Evolutionary conservation across 2,888 invertebrate genomes (phyloP), one percentile per base, ranked within the genome.

Genomic region (Drosophila longiperda): DNA sequence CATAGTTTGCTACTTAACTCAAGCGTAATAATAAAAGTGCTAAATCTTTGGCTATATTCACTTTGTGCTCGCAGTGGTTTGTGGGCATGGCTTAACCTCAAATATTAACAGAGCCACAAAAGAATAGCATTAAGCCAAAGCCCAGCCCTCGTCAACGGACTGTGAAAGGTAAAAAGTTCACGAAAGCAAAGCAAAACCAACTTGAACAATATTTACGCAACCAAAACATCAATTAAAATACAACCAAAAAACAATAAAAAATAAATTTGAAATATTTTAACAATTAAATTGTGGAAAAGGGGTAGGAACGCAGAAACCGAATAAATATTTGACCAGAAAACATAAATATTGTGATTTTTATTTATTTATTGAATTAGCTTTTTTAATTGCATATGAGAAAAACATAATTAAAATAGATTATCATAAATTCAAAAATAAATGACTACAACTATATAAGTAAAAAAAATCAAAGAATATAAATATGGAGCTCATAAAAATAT

Each of bases 1-100:
- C 87, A 87, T 89, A 86, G 87, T 87, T 87, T 90, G 84, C 90
- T 86, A 90, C 89, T 87, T 87, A 89, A 83, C 89, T 90, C 84
- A 77, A 90, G 89, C 90, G 84, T 89, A 81, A 87, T 90, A 87
- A 90, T 87, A 90, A 87, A 90, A 87, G 81, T 87, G 87, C 87
- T 90, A 90, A 87, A 87, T 90, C 89, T 87, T 87, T 83, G 71
- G 83, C 90, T 85, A 80, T 86, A 88, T 86, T 86, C 90, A 86
- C 85, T 86, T 86, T 85, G 88, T 80, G 72, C 65, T 59, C 66
- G 58, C 61, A 40, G 58, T 54, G 64, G 54, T 52, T 69, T 64
- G 76, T 62, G 69, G 75, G 53, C 63, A 74, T 71, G 86, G 72
- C 75, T 58, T 20, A 50, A 53, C 57, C 54, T 64, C 72, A 80